A percentile compares a stretch with the other conserved stretches of the same genome.
phyloP scores from a whole-genome alignment of 2,113 vertebrate genomes.

The Myotis lucifugus region DNA sequence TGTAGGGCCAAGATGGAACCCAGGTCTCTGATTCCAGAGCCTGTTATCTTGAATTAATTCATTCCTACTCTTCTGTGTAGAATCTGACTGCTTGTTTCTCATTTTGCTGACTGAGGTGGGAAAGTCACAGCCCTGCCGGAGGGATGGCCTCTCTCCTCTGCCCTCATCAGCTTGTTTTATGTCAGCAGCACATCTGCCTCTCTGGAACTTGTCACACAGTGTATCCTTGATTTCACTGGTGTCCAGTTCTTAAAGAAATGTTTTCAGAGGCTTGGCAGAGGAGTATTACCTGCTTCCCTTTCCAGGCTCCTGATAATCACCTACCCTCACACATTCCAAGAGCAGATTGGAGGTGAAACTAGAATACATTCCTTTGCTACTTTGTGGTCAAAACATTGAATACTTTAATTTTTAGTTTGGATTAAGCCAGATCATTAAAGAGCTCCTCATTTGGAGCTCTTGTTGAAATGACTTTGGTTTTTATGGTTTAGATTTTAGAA shows the following conservation, averaged over 20 bases:
- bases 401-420: neutral
- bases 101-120: neutral
- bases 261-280: neutral
- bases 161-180: neutral
- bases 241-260: neutral
- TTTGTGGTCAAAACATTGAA: neutral
- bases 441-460: neutral
- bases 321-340: neutral
- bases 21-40: neutral
- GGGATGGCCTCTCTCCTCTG: neutral
- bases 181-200: neutral
- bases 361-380: neutral
- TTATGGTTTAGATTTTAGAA: neutral
- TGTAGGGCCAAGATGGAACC: neutral
- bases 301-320: neutral
- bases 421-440: neutral
- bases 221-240: neutral
- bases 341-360: neutral
- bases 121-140: neutral
- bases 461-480: neutral
- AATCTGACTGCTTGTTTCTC: neutral
- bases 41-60: neutral
- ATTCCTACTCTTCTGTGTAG: neutral
- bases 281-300: neutral
- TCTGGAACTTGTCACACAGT: neutral